Evolutionary conservation across 2,113 vertebrate genomes (phyloP), one percentile per base, ranked within the genome.

Genomic region (Struthidea cinerea): DNA sequence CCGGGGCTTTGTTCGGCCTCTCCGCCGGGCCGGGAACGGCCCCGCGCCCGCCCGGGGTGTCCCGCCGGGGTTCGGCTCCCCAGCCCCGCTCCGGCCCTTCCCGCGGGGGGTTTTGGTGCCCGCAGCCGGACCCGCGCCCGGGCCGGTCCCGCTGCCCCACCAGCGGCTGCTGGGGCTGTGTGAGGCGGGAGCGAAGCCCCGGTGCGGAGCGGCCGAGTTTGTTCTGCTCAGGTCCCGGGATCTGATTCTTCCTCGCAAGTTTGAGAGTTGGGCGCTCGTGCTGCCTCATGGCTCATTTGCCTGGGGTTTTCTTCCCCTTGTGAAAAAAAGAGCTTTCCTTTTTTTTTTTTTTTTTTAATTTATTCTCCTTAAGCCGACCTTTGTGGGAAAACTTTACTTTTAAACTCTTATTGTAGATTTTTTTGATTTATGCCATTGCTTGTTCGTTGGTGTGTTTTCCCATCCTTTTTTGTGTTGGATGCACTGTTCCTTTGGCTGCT

Each of bases 191-290:
- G 26, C 1, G 14, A 22, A 12, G 11, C 1, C 2, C 16, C n/a
- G 55, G 50, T 7, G 1, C 1, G 2, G 7, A 18, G 50, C 70
- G 52, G 26, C n/a, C 27, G 27, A 2, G 46, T 14, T 28, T 1
- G 57, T 10, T 42, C 16, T 0, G 11, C 41, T 69, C 69, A 0
- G 44, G 3, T 81, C 64, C 46, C 2, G 27, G 15, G 30, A 2
- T 14, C 32, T 0, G 6, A 0, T 3, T 61, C 46, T 32, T 30
- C 32, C 53, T 67, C 10, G 0, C 33, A 26, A 28, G 13, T 46
- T 13, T 7, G 22, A 3, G 53, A 42, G n/a, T 12, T 10, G 37
- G 12, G 7, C 8, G 1, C 44, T 60, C 2, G 0, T 53, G 39
- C 26, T 78, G 44, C 27, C 50, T 23, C n/a, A 2, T 35, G 55